Base-by-base conservation (phyloP, 2,888 invertebrate genomes). In the Melitaea athalia region DNA sequence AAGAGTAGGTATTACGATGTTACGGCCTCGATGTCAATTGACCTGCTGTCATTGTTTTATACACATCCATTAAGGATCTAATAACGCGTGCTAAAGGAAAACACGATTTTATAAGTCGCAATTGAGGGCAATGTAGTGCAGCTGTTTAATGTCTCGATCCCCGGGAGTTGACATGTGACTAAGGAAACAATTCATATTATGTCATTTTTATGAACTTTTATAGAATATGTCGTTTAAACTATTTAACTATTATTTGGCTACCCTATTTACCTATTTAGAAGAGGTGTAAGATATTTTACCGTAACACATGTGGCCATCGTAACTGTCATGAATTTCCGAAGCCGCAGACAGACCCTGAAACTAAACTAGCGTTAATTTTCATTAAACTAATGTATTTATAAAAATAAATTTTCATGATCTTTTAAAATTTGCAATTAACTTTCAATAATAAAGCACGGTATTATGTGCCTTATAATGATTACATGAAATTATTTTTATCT, bases 31-130 rank as follows among this genome's bases (percentile, higher is more conserved):
- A 71, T 73, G 73, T 75, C 74, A 74, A 75, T 78, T 77, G 74
- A 75, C 76, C 75, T 70, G 71, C 81, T 84, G 83, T 84, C 79
- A 85, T 81, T 81, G 81, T 76, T 78, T 73, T 76, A 81, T 78
- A 82, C 82, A 81, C 75, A 81, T 84, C 81, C 78, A 85, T 83
- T 85, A 86, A 77, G 74, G 77, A 77, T 79, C 76, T 76, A 79
- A 81, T 79, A 78, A 77, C 75, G 77, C 78, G 77, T 78, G 76
- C 77, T 77, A 76, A 78, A 78, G 76, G 76, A 72, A 75, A 77
- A 75, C 75, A 74, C 72, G 74, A 80, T 79, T 78, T 73, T 76
- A 78, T 78, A 76, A 77, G 74, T 75, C 74, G 70, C 75, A 78
- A 81, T 82, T 79, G 78, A 75, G 73, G 74, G 71, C 77, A 82